Percentiles rank a stretch among this genome's conserved stretches.
These are phyloP conservation scores for Stictocephala bisonia DNA, from an alignment of 2,888 invertebrate genomes.

Conservation along the genomic window DNA sequence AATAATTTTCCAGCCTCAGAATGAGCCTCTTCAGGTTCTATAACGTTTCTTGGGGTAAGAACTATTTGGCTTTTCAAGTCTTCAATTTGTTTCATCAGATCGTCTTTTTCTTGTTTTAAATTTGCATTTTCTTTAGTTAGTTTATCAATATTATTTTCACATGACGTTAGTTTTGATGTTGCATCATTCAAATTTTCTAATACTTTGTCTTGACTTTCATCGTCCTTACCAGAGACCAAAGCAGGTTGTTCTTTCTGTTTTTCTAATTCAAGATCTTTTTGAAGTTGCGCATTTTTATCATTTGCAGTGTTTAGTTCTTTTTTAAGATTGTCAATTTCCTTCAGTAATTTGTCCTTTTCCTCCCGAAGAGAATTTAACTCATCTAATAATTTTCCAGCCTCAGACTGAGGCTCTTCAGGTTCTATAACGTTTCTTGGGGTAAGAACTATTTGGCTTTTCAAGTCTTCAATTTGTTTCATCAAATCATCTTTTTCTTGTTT, in stretches of 20 bases:
- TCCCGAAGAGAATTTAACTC: neutral
- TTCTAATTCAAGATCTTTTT: no score
- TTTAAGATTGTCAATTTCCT: neutral
- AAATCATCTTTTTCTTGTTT: neutral
- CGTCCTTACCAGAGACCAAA: no score
- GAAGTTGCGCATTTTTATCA: no score
- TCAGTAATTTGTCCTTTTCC: neutral
- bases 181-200: no score
- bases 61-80: no score
- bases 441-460: neutral
- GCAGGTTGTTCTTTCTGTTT: no score
- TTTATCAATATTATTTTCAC: neutral
- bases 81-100: neutral
- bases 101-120: neutral
- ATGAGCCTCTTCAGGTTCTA: no score
- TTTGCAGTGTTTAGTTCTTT: neutral
- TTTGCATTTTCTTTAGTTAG: neutral
- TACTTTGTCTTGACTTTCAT: no score
- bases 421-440: neutral
- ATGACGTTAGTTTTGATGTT: no score
- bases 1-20: neutral
- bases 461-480: neutral
- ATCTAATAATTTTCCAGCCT: neutral
- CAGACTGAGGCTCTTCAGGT: no score
- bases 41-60: no score